phyloP scores from a whole-genome alignment of 1,140 invertebrate species.

The Lerema accius region DNA sequence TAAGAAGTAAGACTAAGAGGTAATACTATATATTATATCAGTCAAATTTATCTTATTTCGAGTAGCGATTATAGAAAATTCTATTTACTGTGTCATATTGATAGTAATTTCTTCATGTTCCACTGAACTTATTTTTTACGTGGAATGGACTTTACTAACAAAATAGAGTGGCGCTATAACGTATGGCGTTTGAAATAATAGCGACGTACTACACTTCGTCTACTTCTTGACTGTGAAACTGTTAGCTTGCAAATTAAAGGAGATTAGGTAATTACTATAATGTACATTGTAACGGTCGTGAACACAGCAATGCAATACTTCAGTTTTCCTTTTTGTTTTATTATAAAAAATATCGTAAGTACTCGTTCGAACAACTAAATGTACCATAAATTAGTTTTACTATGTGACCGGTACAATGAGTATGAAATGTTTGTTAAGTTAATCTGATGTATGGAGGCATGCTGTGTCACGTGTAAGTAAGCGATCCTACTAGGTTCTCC shows the following conservation, averaged over 20 bases:
- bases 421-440: not conserved
- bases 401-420: not conserved
- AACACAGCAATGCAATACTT: too few species aligned
- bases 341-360: too few species aligned
- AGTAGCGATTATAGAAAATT: not conserved
- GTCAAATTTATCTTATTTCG: not conserved
- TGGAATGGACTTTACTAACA: too few species aligned
- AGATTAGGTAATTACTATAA: conserved; percentile 10
- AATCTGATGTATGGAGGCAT: not conserved
- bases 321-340: too few species aligned
- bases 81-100: not conserved
- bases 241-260: conserved; percentile 23
- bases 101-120: not conserved
- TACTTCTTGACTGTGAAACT: conserved; percentile 19
- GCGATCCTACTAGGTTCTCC: conserved; percentile 2
- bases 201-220: too few species aligned
- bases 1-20: conserved; percentile 2
- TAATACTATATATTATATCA: too few species aligned
- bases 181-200: too few species aligned
- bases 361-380: too few species aligned
- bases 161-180: too few species aligned
- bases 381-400: too few species aligned
- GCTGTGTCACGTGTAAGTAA: not conserved
- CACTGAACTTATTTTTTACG: not conserved
- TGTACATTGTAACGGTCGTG: conserved; percentile 1